Base-by-base conservation (phyloP, 2,888 invertebrate species). In the Morinoia aosen region DNA sequence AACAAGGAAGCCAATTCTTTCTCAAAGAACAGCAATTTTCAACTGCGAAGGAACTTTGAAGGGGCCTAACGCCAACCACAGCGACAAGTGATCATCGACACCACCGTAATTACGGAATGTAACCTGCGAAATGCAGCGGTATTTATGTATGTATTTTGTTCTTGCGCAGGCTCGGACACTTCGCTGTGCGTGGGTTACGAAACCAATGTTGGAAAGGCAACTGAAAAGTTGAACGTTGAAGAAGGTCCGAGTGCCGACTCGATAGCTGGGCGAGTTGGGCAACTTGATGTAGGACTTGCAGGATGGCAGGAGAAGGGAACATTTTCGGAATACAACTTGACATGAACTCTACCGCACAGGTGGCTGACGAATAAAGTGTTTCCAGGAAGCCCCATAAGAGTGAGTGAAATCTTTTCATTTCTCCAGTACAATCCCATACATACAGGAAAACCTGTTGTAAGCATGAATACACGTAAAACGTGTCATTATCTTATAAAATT, bases 111-210 rank as follows among this genome's bases (percentile, higher is more conserved):
- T 33, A 33, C 76, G 10, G 33, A 76, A 33, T 76, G 8, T 19
- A 76, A 76, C 76, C 33, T 76, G 76, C 76, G 33, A 76, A 76
- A 76, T 76, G 76, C 76, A 76, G 76, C 76, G 76, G 76, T 76
- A 76, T 76, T 76, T 76, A 76, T 76, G 61, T 61, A 19, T 48
- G 48, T 33, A 76, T 76, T 76, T 76, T 76, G 33, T 76, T 76
- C 76, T 76, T 76, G 76, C 76, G 33, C 33, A 76, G 76, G 25
- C 19, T 76, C 76, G 76, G 16, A 16, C 76, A 76, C 76, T 76
- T 76, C 76, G 33, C 76, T 10, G 33, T 76, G 33, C 33, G 76
- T 76, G 76, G 76, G 76, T 76, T 76, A 25, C 76, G 76, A 76
- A 76, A 61, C 61, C 12, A 61, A 76, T 76, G 76, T 33, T 76